phyloP scores from a whole-genome alignment of 2,888 invertebrate genomes.

The Eristalinus aeneus region DNA sequence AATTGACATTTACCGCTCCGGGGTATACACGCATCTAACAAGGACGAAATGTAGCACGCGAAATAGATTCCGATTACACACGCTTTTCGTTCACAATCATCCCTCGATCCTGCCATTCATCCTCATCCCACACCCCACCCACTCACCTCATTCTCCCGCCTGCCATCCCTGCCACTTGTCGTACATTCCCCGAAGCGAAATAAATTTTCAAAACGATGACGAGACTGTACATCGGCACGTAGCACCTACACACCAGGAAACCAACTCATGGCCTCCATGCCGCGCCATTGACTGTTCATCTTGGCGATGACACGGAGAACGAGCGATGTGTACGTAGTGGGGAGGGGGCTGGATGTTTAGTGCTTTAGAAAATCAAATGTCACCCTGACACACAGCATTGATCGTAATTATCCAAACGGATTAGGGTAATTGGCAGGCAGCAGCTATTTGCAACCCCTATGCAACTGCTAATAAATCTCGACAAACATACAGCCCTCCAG shows the following conservation, averaged over 20 bases:
- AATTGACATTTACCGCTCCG: slow-evolving; percentile 21
- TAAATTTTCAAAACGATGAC: slow-evolving; percentile 12
- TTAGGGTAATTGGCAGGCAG: slow-evolving; percentile 65
- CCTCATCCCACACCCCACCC: background rate
- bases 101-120: background rate
- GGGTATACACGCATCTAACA: background rate
- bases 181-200: background rate
- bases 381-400: slow-evolving; percentile 48
- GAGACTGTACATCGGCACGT: background rate
- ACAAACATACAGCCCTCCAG: background rate
- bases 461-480: slow-evolving; percentile 62
- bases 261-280: background rate
- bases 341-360: background rate
- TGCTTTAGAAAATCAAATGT: slow-evolving; percentile 33
- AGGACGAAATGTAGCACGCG: slow-evolving; percentile 2
- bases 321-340: too few species aligned
- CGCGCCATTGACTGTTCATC: slow-evolving; percentile 23
- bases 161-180: too few species aligned
- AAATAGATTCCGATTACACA: slow-evolving; percentile 1
- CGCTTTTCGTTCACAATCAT: background rate
- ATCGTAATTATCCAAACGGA: slow-evolving; percentile 68
- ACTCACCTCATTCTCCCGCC: too few species aligned
- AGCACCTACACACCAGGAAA: background rate
- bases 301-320: background rate
- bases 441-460: slow-evolving; percentile 37